Conservation (phyloP, 2,113 vertebrate species). For the Gobiocypris rarus region DNA sequence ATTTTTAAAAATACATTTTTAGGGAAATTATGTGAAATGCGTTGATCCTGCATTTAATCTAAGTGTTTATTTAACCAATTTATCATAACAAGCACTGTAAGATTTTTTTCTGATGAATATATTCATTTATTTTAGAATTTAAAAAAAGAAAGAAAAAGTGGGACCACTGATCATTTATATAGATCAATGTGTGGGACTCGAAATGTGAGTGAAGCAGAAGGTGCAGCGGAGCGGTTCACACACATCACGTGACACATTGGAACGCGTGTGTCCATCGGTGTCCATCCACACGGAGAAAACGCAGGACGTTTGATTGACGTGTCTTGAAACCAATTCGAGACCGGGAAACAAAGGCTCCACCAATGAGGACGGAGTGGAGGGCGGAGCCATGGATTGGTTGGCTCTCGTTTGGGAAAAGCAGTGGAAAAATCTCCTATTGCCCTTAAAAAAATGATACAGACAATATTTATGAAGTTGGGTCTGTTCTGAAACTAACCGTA, state of each 20-base stretch:
- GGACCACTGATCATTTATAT: too few relatives aligned
- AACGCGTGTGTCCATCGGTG: conserved; percentile 38
- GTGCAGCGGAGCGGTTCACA: conserved; percentile 48
- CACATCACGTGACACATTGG: conserved; percentile 70
- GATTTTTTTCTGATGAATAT: neutral
- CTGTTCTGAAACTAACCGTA: neutral
- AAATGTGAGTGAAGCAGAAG: conserved; percentile 50
- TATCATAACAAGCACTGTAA: neutral
- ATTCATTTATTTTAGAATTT: neutral
- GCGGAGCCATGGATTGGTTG: conserved; percentile 58
- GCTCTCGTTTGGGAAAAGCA: conserved; percentile 59
- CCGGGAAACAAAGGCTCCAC: neutral
- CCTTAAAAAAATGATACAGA: conserved; percentile 38
- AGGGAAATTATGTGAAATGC: neutral
- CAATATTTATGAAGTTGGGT: neutral
- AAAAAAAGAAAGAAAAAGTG: too few relatives aligned
- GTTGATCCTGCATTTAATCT: neutral
- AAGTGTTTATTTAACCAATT: neutral
- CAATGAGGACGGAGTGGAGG: conserved; percentile 64
- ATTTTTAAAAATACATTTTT: neutral
- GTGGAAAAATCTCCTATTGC: conserved; percentile 52
- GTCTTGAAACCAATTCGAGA: conserved; percentile 59
- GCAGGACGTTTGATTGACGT: conserved; percentile 62
- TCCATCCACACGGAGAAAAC: conserved; percentile 47
- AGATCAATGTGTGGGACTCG: neutral